Evolutionary conservation across 2,888 invertebrate species (phyloP).

Genomic region (Cybosia mesomella): DNA sequence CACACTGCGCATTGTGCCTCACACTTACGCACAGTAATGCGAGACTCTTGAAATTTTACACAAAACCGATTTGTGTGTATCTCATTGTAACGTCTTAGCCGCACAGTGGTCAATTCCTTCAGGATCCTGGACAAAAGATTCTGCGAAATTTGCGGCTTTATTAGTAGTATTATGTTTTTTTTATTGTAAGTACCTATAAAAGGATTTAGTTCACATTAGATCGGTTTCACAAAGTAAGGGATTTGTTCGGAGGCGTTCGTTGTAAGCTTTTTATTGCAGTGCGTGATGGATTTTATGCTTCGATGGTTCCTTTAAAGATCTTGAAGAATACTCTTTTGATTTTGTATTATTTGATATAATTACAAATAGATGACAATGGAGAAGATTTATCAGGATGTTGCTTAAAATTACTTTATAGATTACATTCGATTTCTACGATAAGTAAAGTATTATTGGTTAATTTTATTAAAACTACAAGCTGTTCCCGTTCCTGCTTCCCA

Average conservation of each 20-base stretch:
- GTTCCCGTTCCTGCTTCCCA: too few relatives aligned
- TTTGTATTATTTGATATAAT: constrained; percentile 9
- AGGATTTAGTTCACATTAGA: constrained; percentile 59
- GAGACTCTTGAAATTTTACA: constrained; percentile 62
- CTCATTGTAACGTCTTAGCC: constrained; percentile 43
- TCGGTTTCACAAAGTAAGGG: constrained; percentile 43
- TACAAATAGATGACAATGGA: constrained; percentile 16
- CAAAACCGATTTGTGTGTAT: constrained; percentile 52
- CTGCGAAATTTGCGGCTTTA: constrained; percentile 56
- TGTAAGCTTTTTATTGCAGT: constrained; percentile 48
- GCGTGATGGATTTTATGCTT: constrained; percentile 36
- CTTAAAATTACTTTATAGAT: not conserved
- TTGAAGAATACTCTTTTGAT: constrained; percentile 9
- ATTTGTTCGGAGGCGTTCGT: constrained; percentile 68
- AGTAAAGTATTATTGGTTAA: not conserved
- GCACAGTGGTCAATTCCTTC: constrained; percentile 65
- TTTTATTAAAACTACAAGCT: too few relatives aligned
- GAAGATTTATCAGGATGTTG: not conserved
- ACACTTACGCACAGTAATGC: constrained; percentile 53
- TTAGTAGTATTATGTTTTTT: constrained; percentile 54
- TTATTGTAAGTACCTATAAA: constrained; percentile 52
- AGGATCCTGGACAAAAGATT: constrained; percentile 53
- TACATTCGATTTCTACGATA: not conserved
- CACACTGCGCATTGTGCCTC: constrained; percentile 48
- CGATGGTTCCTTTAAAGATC: constrained; percentile 34